phyloP scores from a whole-genome alignment of 2,888 invertebrate genomes.

The Timema podura region DNA sequence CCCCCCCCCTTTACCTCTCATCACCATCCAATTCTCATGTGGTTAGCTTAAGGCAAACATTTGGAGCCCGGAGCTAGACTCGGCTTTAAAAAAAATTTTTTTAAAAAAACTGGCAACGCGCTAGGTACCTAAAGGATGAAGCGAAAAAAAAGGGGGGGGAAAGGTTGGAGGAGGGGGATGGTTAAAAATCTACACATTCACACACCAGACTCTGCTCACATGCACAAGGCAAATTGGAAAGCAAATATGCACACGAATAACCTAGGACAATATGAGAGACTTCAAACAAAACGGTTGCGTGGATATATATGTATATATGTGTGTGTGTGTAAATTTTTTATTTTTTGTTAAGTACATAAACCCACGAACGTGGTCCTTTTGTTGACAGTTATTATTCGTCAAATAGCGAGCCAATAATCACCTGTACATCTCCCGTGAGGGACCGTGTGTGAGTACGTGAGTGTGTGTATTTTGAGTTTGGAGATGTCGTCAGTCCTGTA shows the following conservation, averaged over 20 bases:
- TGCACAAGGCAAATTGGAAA: conserved; percentile 11
- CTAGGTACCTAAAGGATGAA: not conserved
- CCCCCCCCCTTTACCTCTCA: too few species aligned
- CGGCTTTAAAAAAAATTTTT: too few species aligned
- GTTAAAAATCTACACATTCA: not conserved
- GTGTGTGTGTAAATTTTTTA: not conserved
- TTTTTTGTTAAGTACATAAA: conserved; percentile 10
- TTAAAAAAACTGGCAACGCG: too few species aligned
- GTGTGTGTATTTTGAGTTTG: too few species aligned
- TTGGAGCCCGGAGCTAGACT: too few species aligned
- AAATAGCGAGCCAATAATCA: conserved; percentile 2
- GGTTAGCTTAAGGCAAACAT: too few species aligned
- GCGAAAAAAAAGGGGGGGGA: not conserved
- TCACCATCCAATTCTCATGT: too few species aligned
- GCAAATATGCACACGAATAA: conserved; percentile 4
- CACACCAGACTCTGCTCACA: not conserved
- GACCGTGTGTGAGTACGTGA: too few species aligned
- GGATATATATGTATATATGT: not conserved
- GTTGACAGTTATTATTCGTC: conserved; percentile 1
- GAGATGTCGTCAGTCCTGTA: too few species aligned
- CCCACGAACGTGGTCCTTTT: conserved; percentile 3
- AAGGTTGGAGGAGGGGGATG: not conserved
- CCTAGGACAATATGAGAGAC: conserved; percentile 8
- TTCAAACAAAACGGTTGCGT: conserved; percentile 8
- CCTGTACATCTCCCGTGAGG: not conserved